Percentiles rank a stretch among this genome's conserved stretches.
These are phyloP conservation scores for Drosophila erecta DNA, from an alignment of 1,140 invertebrate species.

Conservation along the genomic window DNA sequence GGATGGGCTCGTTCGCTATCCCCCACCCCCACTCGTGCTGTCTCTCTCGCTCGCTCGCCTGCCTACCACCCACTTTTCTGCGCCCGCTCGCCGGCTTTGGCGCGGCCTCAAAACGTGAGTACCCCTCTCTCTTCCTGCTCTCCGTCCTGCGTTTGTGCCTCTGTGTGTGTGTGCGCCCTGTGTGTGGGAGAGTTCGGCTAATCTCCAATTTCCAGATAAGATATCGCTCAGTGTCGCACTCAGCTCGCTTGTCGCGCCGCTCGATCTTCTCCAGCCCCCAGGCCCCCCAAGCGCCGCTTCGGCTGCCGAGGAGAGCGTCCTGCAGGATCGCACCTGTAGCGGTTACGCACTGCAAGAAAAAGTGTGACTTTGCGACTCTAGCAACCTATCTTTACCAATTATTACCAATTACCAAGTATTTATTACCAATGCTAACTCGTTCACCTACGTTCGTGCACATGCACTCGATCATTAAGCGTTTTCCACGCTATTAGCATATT, in stretches of 20 bases:
- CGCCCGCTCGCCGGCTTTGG: slow-evolving; percentile 55
- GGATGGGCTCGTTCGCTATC: slow-evolving; percentile 29
- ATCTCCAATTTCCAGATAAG: slow-evolving; percentile 71
- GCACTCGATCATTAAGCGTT: too few species aligned
- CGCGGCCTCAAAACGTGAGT: slow-evolving; percentile 61
- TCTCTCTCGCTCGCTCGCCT: slow-evolving; percentile 1
- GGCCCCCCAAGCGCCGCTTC: too few species aligned
- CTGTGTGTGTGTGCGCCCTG: slow-evolving; percentile 1
- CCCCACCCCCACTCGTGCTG: slow-evolving; percentile 13
- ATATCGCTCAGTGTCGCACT: slow-evolving; percentile 39
- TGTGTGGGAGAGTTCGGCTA: slow-evolving; percentile 45
- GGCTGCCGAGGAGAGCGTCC: not conserved
- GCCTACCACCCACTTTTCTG: slow-evolving; percentile 42
- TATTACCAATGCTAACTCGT: too few species aligned
- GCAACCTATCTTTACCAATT: too few species aligned
- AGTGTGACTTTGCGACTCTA: not conserved
- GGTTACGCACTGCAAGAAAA: not conserved
- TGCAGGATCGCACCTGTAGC: not conserved
- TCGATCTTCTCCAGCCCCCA: not conserved
- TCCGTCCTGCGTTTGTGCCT: not conserved
- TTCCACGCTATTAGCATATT: too few species aligned
- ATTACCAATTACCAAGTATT: too few species aligned
- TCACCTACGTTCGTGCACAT: too few species aligned
- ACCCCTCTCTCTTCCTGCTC: not conserved
- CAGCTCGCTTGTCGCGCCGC: not conserved